Percentiles rank a stretch among this genome's conserved stretches.
Evolutionary conservation across 1,140 invertebrate genomes (phyloP).

Genomic region (Yoshiicerus persimilis): DNA sequence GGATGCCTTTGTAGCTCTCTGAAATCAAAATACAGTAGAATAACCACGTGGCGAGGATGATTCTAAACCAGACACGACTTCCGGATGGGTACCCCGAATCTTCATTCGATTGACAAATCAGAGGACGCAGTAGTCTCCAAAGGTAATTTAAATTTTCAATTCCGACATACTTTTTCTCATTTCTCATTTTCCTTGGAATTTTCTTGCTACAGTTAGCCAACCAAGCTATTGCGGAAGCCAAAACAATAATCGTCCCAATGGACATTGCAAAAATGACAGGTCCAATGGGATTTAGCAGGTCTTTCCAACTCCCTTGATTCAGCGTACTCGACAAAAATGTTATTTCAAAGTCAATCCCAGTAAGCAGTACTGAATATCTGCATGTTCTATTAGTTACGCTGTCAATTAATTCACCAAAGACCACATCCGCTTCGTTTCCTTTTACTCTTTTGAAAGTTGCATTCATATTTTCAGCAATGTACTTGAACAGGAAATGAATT

Average conservation of each 20-base stretch:
- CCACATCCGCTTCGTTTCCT: not conserved
- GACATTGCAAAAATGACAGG: not conserved
- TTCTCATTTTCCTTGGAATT: not conserved
- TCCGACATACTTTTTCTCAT: not conserved
- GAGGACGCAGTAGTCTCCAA: not conserved
- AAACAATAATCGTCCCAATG: not conserved
- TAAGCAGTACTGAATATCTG: not conserved
- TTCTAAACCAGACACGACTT: not conserved
- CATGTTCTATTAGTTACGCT: not conserved
- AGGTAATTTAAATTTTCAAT: no score
- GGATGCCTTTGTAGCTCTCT: not conserved
- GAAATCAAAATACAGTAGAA: not conserved
- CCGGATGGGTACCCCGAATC: not conserved
- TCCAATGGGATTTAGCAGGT: not conserved
- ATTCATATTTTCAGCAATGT: not conserved
- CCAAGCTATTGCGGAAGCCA: not conserved
- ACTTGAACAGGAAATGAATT: not conserved
- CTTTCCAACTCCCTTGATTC: not conserved
- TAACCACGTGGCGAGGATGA: not conserved
- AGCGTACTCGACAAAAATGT: not conserved
- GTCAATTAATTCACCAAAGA: not conserved
- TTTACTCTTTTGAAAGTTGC: not conserved
- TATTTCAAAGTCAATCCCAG: not conserved
- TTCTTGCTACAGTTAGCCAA: not conserved
- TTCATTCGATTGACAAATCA: not conserved